Evolutionary conservation across 2,113 vertebrate genomes (phyloP), one percentile per base, ranked within the genome.

Genomic region (Numenius arquata): DNA sequence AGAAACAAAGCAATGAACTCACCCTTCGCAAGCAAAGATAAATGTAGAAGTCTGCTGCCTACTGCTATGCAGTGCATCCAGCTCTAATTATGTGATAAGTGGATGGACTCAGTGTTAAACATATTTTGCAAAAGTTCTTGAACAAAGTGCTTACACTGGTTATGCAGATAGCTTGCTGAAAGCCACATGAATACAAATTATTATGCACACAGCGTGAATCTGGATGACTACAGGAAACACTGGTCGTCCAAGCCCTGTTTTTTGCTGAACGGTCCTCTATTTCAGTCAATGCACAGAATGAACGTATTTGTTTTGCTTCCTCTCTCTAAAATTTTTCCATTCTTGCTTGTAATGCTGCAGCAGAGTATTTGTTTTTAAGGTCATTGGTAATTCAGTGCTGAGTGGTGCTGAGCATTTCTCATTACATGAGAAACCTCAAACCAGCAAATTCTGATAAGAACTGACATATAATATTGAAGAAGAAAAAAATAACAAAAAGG

Each of bases 21-120:
- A 25, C 34, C 34, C 71, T 77, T 95, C 74, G 16, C 6, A 50
- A 88, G 88, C 48, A 65, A 72, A 95, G 97, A 96, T 95, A 91
- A 96, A 90, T 67, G 65, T 17, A 15, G 45, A 79, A 66, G 56
- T 19, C 58, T 72, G 87, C 63, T 75, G 78, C 76, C 73, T 72
- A 29, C 84, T 82, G 80, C 71, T 81, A 70, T 29, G 75, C 84
- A 77, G 88, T 18, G 25, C 6, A 95, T 50, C 66, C 84, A 61
- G 90, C 84, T 43, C 96, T 78, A 90, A 59, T 95, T 96, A 95
- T 56, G 84, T n/a, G 86, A 90, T 93, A 94, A 96, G 90, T 87
- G 85, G 47, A 88, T 59, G 77, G 90, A 77, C 73, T 83, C 63
- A 2, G 40, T 70, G 72, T 89, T 90, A 89, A 94, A 93, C 74